Conservation (phyloP, 2,113 vertebrate species). For the Eleginops maclovinus region DNA sequence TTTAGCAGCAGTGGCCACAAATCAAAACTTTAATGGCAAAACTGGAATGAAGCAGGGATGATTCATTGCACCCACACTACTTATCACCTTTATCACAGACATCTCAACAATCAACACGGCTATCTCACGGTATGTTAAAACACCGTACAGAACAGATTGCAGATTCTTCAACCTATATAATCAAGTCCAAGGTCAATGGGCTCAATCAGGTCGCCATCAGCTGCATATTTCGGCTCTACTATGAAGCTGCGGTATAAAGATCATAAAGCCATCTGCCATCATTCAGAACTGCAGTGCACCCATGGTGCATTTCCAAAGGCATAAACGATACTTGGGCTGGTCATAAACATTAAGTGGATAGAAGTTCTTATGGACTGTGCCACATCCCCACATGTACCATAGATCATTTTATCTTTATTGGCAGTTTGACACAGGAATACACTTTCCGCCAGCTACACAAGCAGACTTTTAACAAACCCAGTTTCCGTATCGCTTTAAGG, state of each 20-base stretch:
- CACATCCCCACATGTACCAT: not conserved
- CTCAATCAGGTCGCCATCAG: conserved; percentile 21
- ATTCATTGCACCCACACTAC: conserved; percentile 45
- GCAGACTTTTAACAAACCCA: not conserved
- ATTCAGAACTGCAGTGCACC: conserved; percentile 25
- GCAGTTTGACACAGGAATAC: not conserved
- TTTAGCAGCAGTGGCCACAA: conserved; percentile 17
- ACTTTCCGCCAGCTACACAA: not conserved
- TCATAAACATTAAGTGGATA: conserved; percentile 2
- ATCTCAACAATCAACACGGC: conserved; percentile 6
- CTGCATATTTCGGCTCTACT: not conserved
- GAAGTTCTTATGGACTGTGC: not conserved
- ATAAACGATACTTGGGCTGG: not conserved
- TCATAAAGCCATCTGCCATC: conserved; percentile 22
- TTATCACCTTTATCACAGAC: conserved; percentile 38
- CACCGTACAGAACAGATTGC: conserved; percentile 28
- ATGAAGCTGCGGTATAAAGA: not conserved
- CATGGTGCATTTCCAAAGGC: conserved; percentile 8
- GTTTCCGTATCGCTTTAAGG: not conserved
- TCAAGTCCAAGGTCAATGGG: conserved; percentile 5
- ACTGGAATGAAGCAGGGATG: conserved; percentile 32
- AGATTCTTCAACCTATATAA: conserved; percentile 6
- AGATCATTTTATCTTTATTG: not conserved
- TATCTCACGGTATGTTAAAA: conserved; percentile 28
- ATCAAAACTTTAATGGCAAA: conserved; percentile 37